phyloP scores from a whole-genome alignment of 2,797 vertebrate species.

The Tympanoctomys barrerae region DNA sequence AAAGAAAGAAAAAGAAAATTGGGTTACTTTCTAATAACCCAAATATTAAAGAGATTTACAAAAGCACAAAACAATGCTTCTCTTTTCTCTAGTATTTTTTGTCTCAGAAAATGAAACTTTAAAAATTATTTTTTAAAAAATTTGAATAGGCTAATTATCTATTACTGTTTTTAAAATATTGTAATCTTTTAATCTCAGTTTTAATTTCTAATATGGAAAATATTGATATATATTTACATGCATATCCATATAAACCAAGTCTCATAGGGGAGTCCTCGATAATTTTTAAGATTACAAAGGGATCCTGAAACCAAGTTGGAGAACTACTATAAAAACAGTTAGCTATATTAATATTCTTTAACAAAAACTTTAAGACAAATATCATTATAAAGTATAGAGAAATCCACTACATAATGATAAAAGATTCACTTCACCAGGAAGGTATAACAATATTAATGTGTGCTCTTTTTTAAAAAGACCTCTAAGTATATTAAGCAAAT shows the following conservation, averaged over 20 bases:
- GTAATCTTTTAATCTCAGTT: neutral
- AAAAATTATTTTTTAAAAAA: neutral
- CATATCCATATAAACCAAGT: neutral
- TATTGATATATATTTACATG: neutral
- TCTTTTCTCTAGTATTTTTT: neutral
- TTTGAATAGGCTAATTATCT: neutral
- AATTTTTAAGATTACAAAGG: conserved; percentile 34
- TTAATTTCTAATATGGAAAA: conserved; percentile 32
- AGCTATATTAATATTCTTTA: neutral
- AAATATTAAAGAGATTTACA: conserved; percentile 24
- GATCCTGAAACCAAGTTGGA: neutral
- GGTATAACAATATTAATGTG: neutral
- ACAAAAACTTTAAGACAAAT: neutral
- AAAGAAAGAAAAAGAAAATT: neutral
- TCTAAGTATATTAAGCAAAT: conserved; percentile 22
- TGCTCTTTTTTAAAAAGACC: neutral
- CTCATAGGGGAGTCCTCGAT: neutral
- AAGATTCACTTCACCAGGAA: neutral
- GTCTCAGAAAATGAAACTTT: conserved; percentile 38
- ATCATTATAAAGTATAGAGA: neutral
- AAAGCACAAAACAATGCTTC: neutral
- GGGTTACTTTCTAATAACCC: neutral
- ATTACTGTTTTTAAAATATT: neutral
- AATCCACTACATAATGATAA: neutral
- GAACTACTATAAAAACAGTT: neutral